Percentiles rank a stretch among this genome's conserved stretches.
Conservation (phyloP, 2,797 vertebrate species). For the Molossus alvarezi region DNA sequence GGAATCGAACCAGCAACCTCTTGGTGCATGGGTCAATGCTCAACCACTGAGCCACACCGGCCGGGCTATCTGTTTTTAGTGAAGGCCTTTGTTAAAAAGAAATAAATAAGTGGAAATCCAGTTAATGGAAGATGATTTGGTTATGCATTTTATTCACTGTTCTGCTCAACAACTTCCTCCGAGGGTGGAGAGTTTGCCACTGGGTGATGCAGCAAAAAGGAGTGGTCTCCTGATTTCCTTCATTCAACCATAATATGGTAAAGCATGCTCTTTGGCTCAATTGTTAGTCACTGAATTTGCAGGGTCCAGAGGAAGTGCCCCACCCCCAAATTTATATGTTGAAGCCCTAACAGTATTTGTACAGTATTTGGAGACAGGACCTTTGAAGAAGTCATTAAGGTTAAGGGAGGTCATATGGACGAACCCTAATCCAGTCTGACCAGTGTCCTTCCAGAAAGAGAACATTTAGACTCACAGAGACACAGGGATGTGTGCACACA, state of each 20-base stretch:
- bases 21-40: too few relatives aligned
- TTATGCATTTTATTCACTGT: neutral
- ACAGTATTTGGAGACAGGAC: neutral
- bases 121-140: neutral
- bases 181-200: neutral
- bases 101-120: neutral
- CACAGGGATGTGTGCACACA: neutral
- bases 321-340: neutral
- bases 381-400: neutral
- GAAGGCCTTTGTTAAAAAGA: neutral
- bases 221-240: neutral
- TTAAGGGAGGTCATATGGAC: neutral
- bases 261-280: neutral
- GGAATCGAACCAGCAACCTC: too few relatives aligned
- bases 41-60: too few relatives aligned
- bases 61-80: neutral
- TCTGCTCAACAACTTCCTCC: neutral
- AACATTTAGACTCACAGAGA: neutral
- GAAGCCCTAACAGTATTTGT: neutral
- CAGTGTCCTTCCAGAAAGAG: neutral
- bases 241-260: neutral
- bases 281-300: neutral
- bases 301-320: too few relatives aligned
- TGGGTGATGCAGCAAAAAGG: fast-evolving
- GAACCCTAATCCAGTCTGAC: neutral